phyloP scores from a whole-genome alignment of 1,140 invertebrate genomes.

The Drosophila santomea region DNA sequence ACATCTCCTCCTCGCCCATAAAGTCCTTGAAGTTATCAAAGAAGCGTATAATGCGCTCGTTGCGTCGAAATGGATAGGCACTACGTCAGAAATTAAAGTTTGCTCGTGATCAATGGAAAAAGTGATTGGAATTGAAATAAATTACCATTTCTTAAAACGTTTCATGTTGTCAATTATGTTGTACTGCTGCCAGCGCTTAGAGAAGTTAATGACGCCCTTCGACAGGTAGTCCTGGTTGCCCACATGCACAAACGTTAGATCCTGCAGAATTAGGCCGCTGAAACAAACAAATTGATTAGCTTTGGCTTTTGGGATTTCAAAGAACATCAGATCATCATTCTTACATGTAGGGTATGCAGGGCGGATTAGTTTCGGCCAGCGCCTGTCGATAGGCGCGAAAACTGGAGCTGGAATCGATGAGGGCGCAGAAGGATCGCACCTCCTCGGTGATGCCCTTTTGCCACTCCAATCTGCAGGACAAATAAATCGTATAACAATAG shows the following conservation, averaged over 20 bases:
- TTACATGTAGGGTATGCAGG: constrained; percentile 99
- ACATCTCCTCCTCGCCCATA: constrained; percentile 97
- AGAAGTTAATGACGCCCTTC: constrained; percentile 97
- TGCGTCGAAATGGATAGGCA: constrained; percentile 94
- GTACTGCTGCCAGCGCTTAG: constrained; percentile 99
- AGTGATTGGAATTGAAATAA: constrained; percentile 34
- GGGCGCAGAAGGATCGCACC: constrained; percentile 95
- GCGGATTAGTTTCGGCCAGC: constrained; percentile 96
- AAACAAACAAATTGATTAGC: constrained; percentile 56
- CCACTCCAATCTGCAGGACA: constrained; percentile 93
- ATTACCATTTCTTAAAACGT: constrained; percentile 96
- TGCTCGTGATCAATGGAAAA: neutral
- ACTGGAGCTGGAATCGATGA: constrained; percentile 98
- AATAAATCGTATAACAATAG: neutral
- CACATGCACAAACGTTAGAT: constrained; percentile 99
- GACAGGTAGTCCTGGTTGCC: constrained; percentile 96
- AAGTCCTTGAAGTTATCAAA: constrained; percentile 99
- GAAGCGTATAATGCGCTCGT: constrained; percentile 96
- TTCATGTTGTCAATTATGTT: constrained; percentile 99
- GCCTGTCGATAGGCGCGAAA: constrained; percentile 98
- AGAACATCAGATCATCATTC: constrained; percentile 40
- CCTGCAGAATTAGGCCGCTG: constrained; percentile 98
- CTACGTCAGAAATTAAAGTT: constrained; percentile 61
- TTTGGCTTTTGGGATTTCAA: neutral
- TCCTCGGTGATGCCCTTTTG: constrained; percentile 96